Conservation (phyloP, 2,888 invertebrate genomes). For the Dromius quadrimaculatus region DNA sequence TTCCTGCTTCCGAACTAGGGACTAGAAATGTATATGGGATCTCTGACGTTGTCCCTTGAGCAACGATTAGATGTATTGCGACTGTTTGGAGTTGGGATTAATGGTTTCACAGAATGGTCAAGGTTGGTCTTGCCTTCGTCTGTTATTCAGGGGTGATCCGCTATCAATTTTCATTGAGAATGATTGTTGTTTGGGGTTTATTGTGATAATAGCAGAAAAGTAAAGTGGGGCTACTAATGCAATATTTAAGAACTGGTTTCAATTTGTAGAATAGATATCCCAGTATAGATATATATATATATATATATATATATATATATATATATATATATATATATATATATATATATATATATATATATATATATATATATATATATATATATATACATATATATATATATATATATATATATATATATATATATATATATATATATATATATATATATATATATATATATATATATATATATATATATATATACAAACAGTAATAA, state of each 20-base stretch:
- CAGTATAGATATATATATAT: no score
- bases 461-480: no score
- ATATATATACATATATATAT: not conserved
- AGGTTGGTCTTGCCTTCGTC: no score
- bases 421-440: not conserved
- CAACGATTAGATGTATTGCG: slow-evolving; percentile 43
- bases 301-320: no score
- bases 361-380: not conserved
- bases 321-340: no score
- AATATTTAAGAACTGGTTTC: no score
- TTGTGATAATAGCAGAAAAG: no score
- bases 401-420: not conserved
- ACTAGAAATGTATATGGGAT: not conserved
- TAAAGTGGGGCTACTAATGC: no score
- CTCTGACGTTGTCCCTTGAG: slow-evolving; percentile 28
- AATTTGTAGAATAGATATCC: no score
- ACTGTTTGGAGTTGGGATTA: slow-evolving; percentile 28
- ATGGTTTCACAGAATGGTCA: slow-evolving; percentile 13
- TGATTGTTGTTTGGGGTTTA: slow-evolving; percentile 6
- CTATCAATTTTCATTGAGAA: slow-evolving; percentile 25
- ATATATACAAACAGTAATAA: no score
- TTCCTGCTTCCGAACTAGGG: slow-evolving; percentile 6
- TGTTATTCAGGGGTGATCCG: not conserved
- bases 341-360: no score
- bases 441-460: not conserved